phyloP scores from a whole-genome alignment of 2,113 vertebrate species.

The Tinamus guttatus region DNA sequence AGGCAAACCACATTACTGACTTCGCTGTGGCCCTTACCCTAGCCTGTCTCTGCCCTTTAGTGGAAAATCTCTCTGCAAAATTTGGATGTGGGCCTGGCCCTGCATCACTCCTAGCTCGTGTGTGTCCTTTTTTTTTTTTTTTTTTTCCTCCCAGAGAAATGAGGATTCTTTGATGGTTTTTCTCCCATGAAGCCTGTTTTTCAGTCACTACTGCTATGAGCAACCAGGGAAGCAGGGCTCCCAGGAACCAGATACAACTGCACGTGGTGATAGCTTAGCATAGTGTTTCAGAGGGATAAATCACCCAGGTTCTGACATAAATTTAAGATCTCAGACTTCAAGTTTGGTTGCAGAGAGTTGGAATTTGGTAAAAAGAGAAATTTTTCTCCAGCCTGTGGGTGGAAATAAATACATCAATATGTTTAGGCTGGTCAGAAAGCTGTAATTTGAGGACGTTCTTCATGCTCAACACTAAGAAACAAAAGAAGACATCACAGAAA shows the following conservation, averaged over 20 bases:
- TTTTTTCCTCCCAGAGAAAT: too few species aligned
- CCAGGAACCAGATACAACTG: background rate
- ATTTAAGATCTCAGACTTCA: background rate
- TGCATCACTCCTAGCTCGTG: background rate
- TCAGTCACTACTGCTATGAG: slow-evolving; percentile 8
- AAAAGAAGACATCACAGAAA: background rate
- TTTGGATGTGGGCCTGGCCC: background rate
- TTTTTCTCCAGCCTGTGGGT: background rate
- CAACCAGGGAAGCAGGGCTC: background rate
- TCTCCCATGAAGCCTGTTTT: background rate
- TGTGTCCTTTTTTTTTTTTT: background rate
- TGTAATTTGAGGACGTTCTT: background rate
- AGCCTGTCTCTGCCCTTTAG: background rate
- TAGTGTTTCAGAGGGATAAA: slow-evolving; percentile 12
- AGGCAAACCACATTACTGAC: background rate
- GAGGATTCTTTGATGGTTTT: background rate
- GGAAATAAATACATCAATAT: background rate
- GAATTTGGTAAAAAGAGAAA: background rate
- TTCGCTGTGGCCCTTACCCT: background rate
- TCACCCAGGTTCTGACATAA: background rate
- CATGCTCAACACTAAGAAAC: background rate
- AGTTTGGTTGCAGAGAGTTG: background rate
- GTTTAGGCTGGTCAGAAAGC: background rate
- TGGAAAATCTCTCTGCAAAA: background rate
- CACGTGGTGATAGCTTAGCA: background rate